A percentile compares a stretch with the other conserved stretches of the same genome.
Conservation (phyloP, 2,888 invertebrate species). For the Terebella lapidaria region DNA sequence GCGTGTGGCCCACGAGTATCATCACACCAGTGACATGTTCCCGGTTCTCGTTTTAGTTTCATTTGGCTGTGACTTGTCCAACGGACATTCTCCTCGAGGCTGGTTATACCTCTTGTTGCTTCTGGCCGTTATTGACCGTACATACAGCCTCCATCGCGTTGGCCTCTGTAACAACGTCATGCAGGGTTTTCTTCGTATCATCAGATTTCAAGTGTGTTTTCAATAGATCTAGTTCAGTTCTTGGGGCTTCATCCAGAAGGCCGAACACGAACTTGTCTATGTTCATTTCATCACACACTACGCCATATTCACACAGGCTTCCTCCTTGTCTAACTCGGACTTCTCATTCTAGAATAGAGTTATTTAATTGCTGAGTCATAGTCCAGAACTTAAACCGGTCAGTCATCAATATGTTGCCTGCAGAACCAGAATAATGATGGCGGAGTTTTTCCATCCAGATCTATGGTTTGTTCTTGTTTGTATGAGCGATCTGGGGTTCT, state of each 20-base stretch:
- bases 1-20: background rate
- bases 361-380: background rate
- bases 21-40: constrained; percentile 4
- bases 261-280: background rate
- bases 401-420: background rate
- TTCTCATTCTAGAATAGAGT: background rate
- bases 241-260: background rate
- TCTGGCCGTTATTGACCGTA: background rate
- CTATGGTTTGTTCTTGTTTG: constrained; percentile 1
- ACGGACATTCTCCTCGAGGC: background rate
- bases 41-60: constrained; percentile 1
- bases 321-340: background rate
- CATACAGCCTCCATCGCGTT: background rate
- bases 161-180: background rate
- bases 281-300: background rate
- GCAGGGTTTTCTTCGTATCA: background rate
- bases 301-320: background rate
- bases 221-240: background rate
- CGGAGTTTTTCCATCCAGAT: background rate
- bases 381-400: constrained; percentile 1
- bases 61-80: background rate
- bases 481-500: background rate
- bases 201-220: background rate
- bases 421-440: background rate
- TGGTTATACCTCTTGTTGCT: background rate